Evolutionary conservation across 2,113 vertebrate species (phyloP).

Genomic region (Menura novaehollandiae): DNA sequence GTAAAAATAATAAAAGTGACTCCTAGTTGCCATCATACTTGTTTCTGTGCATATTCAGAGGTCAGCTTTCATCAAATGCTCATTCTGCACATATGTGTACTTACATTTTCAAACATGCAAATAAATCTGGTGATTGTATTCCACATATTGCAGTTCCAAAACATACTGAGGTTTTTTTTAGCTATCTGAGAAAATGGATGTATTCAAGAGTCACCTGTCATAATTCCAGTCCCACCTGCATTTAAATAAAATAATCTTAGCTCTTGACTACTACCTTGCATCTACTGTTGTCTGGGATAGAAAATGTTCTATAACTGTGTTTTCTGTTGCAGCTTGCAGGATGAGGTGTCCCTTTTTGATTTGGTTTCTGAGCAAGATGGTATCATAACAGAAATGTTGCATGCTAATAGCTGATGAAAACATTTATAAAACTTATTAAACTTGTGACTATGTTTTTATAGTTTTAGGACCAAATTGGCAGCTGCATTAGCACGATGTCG

Average conservation of each 20-base stretch:
- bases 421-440: background rate
- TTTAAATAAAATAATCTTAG: background rate
- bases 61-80: background rate
- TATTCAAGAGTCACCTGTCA: background rate
- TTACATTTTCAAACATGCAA: background rate
- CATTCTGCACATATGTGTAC: background rate
- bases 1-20: background rate
- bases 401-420: background rate
- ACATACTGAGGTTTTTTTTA: background rate
- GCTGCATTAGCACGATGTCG: constrained; percentile 86
- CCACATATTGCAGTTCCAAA: background rate
- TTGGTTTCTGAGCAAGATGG: background rate
- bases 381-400: background rate
- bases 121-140: background rate
- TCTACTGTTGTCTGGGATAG: background rate
- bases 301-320: background rate
- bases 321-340: background rate
- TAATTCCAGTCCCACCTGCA: background rate
- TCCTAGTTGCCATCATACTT: background rate
- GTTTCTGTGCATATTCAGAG: background rate
- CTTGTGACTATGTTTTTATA: constrained; percentile 50
- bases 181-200: background rate
- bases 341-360: background rate
- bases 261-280: background rate
- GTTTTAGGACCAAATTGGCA: constrained; percentile 86